These are phyloP conservation scores for Latrodectus geometricus DNA, from an alignment of 1,140 invertebrate genomes.

Conservation along the genomic window DNA sequence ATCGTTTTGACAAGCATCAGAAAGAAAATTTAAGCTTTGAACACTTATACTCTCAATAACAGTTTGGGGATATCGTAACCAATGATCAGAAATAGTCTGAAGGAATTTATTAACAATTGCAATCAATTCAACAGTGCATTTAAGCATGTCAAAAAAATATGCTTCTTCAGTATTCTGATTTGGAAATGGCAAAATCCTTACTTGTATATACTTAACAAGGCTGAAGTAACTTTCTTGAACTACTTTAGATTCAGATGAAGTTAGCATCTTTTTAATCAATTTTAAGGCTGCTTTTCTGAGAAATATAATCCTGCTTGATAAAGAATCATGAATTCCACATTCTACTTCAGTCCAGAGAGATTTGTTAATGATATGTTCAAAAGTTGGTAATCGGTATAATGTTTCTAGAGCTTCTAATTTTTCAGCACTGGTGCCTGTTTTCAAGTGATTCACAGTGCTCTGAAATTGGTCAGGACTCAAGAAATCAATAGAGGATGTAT, in stretches of 20 bases:
- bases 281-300: constrained; percentile 30
- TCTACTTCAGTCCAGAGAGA: constrained; percentile 36
- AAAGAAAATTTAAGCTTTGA: constrained; percentile 37
- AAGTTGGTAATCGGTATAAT: constrained; percentile 17
- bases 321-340: constrained; percentile 18
- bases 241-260: constrained; percentile 39
- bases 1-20: not conserved
- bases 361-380: constrained; percentile 48
- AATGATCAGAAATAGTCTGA: constrained; percentile 38
- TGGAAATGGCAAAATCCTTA: constrained; percentile 11
- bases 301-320: constrained; percentile 25
- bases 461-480: constrained; percentile 43
- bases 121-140: constrained; percentile 14
- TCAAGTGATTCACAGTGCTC: not conserved
- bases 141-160: not conserved
- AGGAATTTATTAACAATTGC: constrained; percentile 50
- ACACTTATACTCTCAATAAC: constrained; percentile 33
- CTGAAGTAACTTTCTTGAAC: constrained; percentile 45
- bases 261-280: constrained; percentile 47
- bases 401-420: constrained; percentile 52
- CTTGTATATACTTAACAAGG: constrained; percentile 32
- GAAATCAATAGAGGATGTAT: constrained; percentile 48
- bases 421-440: constrained; percentile 23
- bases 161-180: not conserved
- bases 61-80: constrained; percentile 48